Evolutionary conservation across 1,140 invertebrate genomes (phyloP), one percentile per base, ranked within the genome.

Genomic region (Polyergus mexicanus): DNA sequence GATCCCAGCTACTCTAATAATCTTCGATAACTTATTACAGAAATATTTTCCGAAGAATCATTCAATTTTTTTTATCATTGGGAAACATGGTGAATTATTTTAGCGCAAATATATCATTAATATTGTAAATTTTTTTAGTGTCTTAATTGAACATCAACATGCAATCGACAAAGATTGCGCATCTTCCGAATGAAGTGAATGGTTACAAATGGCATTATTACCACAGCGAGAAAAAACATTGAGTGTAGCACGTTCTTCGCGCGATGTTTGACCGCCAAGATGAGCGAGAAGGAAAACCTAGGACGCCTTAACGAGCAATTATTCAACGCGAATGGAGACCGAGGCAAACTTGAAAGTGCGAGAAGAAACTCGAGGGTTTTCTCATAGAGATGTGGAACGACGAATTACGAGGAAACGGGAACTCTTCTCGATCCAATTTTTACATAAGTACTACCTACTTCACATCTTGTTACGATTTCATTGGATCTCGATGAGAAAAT

Each of bases 271-370:
- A 13, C 8, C 51, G 25, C 32, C 41, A 65, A 85, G 58, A 60
- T 44, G 69, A 88, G 63, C 11, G 65, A 84, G 86, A 63, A 16
- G 51, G 47, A 83, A 63, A 22, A 69, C 5, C 44, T 16, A n/a
- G 38, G 32, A 47, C 58, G 62, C 51, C 84, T 84, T 90, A 90
- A 90, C 86, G 89, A 90, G 86, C 86, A 90, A 89, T 90, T 90
- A 90, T 90, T 90, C 86, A 88, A 86, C 71, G 56, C 72, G 44
- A 78, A 35, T 32, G 75, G 66, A 65, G 81, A 74, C 63, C 35
- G 35, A 60, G 66, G 25, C n/a, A 47, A 56, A 63, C 65, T 89
- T 6, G 80, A 87, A 80, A 87, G 60, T 47, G 56, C 16, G 28
- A 11, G 6, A 32, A 86, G 87, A 25, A 51, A 32, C 63, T 85